These are phyloP conservation scores for Papilio protenor DNA, from an alignment of 2,888 invertebrate species.

Conservation along the genomic window DNA sequence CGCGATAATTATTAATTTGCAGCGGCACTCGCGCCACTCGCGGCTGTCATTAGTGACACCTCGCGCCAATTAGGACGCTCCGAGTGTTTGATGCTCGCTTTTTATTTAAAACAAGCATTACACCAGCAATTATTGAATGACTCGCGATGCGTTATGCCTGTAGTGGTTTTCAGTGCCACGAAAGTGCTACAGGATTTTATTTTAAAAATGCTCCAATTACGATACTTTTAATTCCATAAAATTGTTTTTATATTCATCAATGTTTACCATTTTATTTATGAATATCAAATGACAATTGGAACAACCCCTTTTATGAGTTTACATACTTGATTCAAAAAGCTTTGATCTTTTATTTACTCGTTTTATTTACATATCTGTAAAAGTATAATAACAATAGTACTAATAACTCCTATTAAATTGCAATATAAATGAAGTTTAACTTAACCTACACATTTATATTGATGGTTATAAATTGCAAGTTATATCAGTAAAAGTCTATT, in stretches of 20 bases:
- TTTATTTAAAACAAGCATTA: slow-evolving; percentile 81
- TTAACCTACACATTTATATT: not conserved
- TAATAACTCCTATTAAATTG: not conserved
- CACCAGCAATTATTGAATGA: slow-evolving; percentile 80
- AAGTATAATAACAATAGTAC: not conserved
- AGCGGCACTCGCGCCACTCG: slow-evolving; percentile 68
- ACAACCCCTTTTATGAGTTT: not conserved
- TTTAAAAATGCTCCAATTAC: slow-evolving; percentile 51
- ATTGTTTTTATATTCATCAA: slow-evolving; percentile 41
- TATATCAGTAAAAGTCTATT: not conserved
- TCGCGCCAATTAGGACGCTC: slow-evolving; percentile 81
- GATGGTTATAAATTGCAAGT: not conserved
- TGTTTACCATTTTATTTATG: slow-evolving; percentile 6
- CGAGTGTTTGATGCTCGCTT: slow-evolving; percentile 80
- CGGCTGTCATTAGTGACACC: slow-evolving; percentile 82
- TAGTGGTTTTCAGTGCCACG: slow-evolving; percentile 66
- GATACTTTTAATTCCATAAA: slow-evolving; percentile 51
- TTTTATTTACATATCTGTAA: not conserved
- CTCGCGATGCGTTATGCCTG: slow-evolving; percentile 67
- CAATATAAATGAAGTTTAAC: not conserved
- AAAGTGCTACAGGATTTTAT: slow-evolving; percentile 57
- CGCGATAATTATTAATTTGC: slow-evolving; percentile 84
- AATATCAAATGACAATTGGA: slow-evolving; percentile 8
- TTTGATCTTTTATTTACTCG: not conserved
- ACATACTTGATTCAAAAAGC: not conserved